Percentiles rank a stretch among this genome's conserved stretches.
phyloP scores from a whole-genome alignment of 2,797 vertebrate species.

The Galagoides demidoff region DNA sequence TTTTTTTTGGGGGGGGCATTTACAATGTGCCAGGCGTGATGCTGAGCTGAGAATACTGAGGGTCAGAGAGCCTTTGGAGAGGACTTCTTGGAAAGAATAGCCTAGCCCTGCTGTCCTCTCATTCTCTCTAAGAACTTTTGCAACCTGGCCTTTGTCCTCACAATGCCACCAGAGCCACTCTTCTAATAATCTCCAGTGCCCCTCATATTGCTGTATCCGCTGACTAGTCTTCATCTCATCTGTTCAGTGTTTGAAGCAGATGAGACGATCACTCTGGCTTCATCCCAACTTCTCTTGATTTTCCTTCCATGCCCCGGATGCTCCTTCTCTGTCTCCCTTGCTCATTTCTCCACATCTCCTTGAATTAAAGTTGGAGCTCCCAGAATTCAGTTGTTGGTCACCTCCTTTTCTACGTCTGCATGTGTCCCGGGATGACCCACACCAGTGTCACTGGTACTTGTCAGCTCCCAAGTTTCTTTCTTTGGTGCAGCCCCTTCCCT shows the following conservation, averaged over 20 bases:
- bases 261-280: background rate
- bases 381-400: background rate
- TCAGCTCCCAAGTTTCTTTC: background rate
- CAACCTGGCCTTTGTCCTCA: background rate
- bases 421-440: background rate
- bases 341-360: background rate
- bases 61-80: background rate
- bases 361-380: background rate
- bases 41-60: background rate
- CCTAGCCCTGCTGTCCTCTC: background rate
- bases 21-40: fast-evolving
- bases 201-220: background rate
- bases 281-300: background rate
- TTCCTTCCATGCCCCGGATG: background rate
- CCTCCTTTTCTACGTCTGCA: background rate
- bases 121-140: background rate
- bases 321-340: background rate
- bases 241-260: background rate
- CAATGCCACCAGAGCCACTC: background rate
- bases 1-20: background rate
- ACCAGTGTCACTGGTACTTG: too few relatives aligned
- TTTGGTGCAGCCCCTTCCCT: background rate
- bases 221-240: background rate
- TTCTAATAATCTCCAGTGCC: background rate
- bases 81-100: background rate